Evolutionary conservation across 1,140 invertebrate genomes (phyloP).

Genomic region (Neelides sp.): DNA sequence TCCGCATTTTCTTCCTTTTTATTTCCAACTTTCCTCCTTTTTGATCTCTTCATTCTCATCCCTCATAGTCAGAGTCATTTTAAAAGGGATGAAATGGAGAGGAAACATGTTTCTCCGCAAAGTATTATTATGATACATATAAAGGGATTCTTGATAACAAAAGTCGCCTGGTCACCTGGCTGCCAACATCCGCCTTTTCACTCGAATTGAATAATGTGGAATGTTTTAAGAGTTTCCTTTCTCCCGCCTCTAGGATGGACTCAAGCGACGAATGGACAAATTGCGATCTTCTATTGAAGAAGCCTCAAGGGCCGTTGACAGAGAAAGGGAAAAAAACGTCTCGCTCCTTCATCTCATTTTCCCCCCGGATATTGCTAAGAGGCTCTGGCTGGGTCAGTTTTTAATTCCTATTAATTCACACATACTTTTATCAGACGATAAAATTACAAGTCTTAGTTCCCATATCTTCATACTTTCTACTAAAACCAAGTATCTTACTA

Average conservation of each 20-base stretch:
- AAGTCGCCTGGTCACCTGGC: too few relatives aligned
- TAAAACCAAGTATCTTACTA: not conserved
- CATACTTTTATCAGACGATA: too few relatives aligned
- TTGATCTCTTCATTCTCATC: not conserved
- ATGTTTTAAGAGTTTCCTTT: not conserved
- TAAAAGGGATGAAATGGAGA: too few relatives aligned
- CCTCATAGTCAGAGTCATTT: not conserved
- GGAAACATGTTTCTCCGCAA: too few relatives aligned
- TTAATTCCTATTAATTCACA: not conserved
- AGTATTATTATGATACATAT: too few relatives aligned
- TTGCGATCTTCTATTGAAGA: constrained; percentile 85
- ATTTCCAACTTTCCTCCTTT: not conserved
- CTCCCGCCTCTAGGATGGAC: constrained; percentile 58
- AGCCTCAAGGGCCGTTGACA: constrained; percentile 76
- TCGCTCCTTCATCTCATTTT: constrained; percentile 87
- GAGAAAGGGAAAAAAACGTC: constrained; percentile 88
- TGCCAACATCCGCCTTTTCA: too few relatives aligned
- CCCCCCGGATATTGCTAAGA: constrained; percentile 80
- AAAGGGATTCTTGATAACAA: too few relatives aligned
- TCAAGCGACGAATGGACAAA: constrained; percentile 87
- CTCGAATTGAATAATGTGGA: too few relatives aligned
- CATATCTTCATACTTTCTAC: too few relatives aligned
- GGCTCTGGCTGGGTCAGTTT: constrained; percentile 69
- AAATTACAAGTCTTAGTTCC: too few relatives aligned
- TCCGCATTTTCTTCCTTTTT: constrained; percentile 39